Conservation (phyloP, 2,797 vertebrate species). For the Sciurus vulgaris region DNA sequence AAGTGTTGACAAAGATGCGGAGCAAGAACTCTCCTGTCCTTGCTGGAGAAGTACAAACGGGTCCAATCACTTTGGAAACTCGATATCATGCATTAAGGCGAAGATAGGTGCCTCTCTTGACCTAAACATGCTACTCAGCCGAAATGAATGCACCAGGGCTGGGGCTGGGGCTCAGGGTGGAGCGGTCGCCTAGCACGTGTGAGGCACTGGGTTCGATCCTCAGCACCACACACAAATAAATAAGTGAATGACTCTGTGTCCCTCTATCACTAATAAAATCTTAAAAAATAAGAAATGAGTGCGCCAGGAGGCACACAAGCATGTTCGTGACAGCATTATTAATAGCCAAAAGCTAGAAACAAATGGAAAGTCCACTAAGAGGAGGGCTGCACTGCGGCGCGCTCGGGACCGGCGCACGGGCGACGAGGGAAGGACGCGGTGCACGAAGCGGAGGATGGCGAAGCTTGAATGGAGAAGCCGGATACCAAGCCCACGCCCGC, state of each 20-base stretch:
- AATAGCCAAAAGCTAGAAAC: not conserved
- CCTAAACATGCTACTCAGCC: not conserved
- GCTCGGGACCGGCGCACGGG: too few relatives aligned
- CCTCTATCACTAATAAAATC: too few relatives aligned
- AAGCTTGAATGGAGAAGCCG: too few relatives aligned
- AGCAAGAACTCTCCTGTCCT: not conserved
- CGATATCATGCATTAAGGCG: not conserved
- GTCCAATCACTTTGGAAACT: not conserved
- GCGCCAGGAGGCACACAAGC: too few relatives aligned
- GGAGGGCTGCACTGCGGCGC: not conserved
- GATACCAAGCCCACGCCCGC: too few relatives aligned
- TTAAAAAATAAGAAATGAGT: not conserved
- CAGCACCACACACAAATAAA: too few relatives aligned
- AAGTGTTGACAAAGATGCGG: not conserved
- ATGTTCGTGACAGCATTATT: not conserved
- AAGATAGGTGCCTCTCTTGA: not conserved
- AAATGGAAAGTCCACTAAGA: not conserved
- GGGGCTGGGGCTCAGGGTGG: too few relatives aligned
- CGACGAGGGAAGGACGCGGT: too few relatives aligned
- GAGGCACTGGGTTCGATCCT: too few relatives aligned
- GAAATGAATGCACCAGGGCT: not conserved
- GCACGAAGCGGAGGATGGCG: too few relatives aligned
- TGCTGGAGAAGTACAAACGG: not conserved
- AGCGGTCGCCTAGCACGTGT: too few relatives aligned
- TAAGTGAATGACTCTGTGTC: too few relatives aligned